A percentile compares a stretch with the other conserved stretches of the same genome.
These are phyloP conservation scores for Campylorhamphus procurvoides DNA, from an alignment of 2,113 vertebrate genomes.

Conservation along the genomic window DNA sequence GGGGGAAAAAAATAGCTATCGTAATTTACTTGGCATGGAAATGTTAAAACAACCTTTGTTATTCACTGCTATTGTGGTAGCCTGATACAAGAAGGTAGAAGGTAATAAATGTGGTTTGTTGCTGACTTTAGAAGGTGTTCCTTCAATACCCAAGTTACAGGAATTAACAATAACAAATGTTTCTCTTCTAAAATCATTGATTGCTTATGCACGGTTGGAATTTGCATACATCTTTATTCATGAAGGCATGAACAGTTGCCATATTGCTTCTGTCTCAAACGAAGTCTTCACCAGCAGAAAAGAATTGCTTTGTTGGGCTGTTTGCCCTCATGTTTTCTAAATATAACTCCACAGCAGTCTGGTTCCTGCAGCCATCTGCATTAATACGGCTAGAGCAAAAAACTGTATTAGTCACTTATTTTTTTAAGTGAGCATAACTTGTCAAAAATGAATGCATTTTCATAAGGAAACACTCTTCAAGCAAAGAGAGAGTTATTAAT, in stretches of 20 bases:
- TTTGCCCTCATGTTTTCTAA: constrained; percentile 25
- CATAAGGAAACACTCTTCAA: background rate
- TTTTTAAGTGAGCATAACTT: background rate
- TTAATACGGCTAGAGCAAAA: background rate
- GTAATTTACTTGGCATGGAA: background rate
- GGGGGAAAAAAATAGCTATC: background rate
- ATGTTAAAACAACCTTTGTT: background rate
- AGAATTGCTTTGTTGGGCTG: background rate
- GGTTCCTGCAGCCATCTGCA: background rate
- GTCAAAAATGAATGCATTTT: background rate
- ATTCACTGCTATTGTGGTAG: background rate
- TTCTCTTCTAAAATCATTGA: background rate
- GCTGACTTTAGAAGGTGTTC: background rate
- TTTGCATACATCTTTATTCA: background rate
- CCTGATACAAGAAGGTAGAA: background rate
- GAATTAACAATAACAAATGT: background rate
- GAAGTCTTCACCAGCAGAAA: background rate
- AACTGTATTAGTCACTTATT: background rate
- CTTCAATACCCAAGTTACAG: background rate
- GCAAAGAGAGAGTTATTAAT: background rate
- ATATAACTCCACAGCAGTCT: background rate
- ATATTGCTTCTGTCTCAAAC: background rate
- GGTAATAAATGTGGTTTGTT: background rate
- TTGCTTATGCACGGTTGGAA: background rate
- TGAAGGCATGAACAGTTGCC: background rate